phyloP scores from a whole-genome alignment of 2,113 vertebrate species.

The Sclerurus mexicanus region DNA sequence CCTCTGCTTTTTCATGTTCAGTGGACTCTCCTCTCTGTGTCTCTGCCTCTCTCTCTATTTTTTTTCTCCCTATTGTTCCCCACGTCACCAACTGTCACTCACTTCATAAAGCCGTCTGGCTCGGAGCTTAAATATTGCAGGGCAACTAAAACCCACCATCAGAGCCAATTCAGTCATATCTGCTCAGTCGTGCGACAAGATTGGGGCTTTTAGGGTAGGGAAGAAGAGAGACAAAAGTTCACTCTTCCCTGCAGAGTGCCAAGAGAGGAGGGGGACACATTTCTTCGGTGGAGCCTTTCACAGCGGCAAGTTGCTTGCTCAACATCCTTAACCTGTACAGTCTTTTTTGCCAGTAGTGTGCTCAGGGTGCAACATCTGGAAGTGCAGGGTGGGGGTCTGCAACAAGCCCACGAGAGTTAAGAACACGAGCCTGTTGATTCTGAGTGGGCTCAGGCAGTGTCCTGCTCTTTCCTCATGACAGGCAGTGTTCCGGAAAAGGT shows the following conservation, averaged over 20 bases:
- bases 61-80: constrained; percentile 87
- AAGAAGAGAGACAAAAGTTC: constrained; percentile 86
- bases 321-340: constrained; percentile 40
- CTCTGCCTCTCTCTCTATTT: constrained; percentile 66
- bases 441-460: neutral
- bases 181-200: constrained; percentile 95
- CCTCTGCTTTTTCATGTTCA: constrained; percentile 55
- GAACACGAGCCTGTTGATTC: neutral
- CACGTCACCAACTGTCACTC: constrained; percentile 85
- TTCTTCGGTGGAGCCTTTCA: constrained; percentile 80
- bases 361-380: neutral
- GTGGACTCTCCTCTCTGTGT: constrained; percentile 60
- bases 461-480: neutral
- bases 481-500: neutral
- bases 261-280: constrained; percentile 80
- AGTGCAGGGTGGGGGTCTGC: neutral
- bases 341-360: constrained; percentile 7
- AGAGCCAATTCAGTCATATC: constrained; percentile 93
- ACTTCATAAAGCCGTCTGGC: constrained; percentile 96
- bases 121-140: constrained; percentile 96
- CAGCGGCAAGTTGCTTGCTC: constrained; percentile 90
- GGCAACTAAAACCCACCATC: constrained; percentile 96
- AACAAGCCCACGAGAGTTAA: neutral
- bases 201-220: constrained; percentile 89
- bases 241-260: constrained; percentile 83